Percentiles rank a stretch among this genome's conserved stretches.
Evolutionary conservation across 2,113 vertebrate species (phyloP).

Genomic region (Gallinago undulata): DNA sequence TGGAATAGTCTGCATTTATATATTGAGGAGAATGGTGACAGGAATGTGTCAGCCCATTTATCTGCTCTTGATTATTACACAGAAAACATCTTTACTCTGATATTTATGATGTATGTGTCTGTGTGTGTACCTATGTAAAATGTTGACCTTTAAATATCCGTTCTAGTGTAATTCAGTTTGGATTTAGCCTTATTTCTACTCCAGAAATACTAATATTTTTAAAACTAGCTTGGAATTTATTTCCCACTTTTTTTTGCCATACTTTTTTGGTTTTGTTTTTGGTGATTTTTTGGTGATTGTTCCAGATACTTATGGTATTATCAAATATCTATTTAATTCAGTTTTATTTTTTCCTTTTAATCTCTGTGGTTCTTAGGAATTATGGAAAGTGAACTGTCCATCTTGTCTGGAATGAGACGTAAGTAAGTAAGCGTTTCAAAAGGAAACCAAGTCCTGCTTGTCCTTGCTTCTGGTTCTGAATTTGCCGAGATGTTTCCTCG

Average conservation of each 20-base stretch:
- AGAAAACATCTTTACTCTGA: background rate
- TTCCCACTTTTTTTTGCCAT: background rate
- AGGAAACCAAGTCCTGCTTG: background rate
- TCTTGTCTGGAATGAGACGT: background rate
- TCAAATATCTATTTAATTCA: background rate
- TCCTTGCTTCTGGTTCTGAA: background rate
- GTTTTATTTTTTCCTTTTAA: background rate
- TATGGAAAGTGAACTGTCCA: background rate
- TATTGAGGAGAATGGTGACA: background rate
- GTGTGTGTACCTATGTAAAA: background rate
- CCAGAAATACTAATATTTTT: background rate
- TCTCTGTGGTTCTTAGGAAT: background rate
- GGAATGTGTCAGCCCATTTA: background rate
- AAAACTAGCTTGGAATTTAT: background rate
- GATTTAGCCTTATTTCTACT: background rate
- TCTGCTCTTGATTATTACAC: background rate
- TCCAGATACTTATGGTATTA: background rate
- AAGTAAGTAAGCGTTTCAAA: background rate
- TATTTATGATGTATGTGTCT: background rate
- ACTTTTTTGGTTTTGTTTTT: background rate
- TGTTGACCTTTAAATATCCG: background rate
- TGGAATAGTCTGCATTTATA: background rate
- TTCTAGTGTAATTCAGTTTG: background rate
- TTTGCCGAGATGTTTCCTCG: background rate
- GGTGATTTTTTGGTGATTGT: background rate